phyloP scores from a whole-genome alignment of 2,113 vertebrate species.

The Petromus typicus region DNA sequence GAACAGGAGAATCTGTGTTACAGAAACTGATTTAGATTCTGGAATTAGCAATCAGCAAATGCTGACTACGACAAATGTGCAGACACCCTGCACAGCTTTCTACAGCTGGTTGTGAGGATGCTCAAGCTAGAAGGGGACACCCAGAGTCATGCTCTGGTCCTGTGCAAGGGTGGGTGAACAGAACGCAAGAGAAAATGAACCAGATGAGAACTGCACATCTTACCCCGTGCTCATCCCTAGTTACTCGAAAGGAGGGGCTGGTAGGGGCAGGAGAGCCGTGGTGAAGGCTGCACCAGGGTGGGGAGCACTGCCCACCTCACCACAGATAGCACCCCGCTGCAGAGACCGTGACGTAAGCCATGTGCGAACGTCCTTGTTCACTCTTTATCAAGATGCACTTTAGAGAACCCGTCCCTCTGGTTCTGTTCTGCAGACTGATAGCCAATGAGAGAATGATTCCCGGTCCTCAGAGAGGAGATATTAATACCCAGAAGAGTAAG shows the following conservation, averaged over 20 bases:
- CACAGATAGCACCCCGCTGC: neutral
- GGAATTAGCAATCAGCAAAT: neutral
- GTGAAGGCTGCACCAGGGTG: rapidly evolving
- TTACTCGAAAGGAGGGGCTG: too few species aligned
- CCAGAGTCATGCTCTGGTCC: neutral
- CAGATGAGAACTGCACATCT: neutral
- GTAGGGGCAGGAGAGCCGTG: rapidly evolving
- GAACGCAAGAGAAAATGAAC: neutral
- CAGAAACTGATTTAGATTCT: neutral
- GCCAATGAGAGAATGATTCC: neutral
- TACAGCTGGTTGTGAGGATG: too few species aligned
- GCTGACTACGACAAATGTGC: too few species aligned
- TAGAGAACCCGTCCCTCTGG: neutral
- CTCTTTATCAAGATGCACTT: neutral
- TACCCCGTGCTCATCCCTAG: rapidly evolving
- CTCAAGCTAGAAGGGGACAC: neutral
- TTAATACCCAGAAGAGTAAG: neutral
- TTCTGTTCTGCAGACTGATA: neutral
- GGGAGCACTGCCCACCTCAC: neutral
- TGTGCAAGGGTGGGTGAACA: neutral
- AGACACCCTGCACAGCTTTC: neutral
- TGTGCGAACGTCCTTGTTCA: neutral
- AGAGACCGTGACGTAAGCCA: neutral
- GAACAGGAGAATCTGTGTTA: neutral
- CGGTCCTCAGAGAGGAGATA: neutral